These are phyloP conservation scores for Canis aureus DNA, from an alignment of 2,113 vertebrate genomes.

Conservation along the genomic window DNA sequence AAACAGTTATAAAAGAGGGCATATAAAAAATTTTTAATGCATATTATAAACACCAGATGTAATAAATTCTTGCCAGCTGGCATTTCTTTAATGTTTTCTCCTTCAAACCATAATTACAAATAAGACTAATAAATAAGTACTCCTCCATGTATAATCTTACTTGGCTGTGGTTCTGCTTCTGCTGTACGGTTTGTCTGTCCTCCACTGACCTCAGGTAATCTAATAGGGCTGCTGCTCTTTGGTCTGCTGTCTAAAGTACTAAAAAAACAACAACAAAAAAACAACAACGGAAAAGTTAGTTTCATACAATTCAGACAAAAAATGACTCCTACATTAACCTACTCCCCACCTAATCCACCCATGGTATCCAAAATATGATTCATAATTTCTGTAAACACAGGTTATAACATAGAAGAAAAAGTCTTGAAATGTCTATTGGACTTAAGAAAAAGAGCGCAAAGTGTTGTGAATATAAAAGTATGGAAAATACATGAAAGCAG, in stretches of 20 bases:
- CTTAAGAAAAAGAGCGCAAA: slow-evolving; percentile 37
- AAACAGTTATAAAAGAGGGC: slow-evolving; percentile 4
- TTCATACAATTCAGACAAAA: slow-evolving; percentile 18
- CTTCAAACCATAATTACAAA: slow-evolving; percentile 22
- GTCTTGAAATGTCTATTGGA: slow-evolving; percentile 9
- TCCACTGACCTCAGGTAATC: slow-evolving; percentile 87
- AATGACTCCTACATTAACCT: not conserved
- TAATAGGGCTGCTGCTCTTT: slow-evolving; percentile 94
- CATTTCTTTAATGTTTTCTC: slow-evolving; percentile 55
- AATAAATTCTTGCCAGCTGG: not conserved
- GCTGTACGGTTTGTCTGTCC: slow-evolving; percentile 87
- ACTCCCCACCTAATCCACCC: not conserved
- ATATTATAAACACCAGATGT: slow-evolving; percentile 52
- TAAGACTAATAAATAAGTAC: not conserved
- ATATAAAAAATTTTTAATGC: not conserved
- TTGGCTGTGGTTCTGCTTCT: slow-evolving; percentile 90
- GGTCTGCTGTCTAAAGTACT: slow-evolving; percentile 91
- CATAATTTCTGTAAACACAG: slow-evolving; percentile 2
- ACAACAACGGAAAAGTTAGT: not conserved
- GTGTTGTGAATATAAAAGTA: not conserved
- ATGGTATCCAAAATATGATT: not conserved
- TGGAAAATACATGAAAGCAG: not conserved
- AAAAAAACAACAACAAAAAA: slow-evolving; percentile 57
- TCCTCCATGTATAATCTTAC: slow-evolving; percentile 84
- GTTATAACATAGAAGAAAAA: slow-evolving; percentile 19